Percentiles rank a stretch among this genome's conserved stretches.
Conservation (phyloP, 2,113 vertebrate genomes). For the Garra rufa region DNA sequence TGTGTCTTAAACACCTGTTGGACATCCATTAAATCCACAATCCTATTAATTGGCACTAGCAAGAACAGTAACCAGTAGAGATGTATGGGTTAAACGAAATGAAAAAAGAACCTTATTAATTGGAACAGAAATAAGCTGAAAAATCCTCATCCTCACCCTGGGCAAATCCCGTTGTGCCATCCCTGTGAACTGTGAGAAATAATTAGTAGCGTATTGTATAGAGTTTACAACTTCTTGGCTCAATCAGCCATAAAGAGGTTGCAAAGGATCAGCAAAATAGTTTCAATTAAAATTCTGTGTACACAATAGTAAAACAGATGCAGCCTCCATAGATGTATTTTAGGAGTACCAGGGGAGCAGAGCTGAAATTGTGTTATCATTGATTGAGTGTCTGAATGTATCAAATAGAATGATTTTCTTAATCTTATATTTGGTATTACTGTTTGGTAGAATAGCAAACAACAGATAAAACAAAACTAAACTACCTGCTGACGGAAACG, state of each 20-base stretch:
- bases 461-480: no score
- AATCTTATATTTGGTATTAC: background rate
- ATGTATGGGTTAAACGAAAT: conserved; percentile 25
- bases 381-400: background rate
- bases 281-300: conserved; percentile 20
- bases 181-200: conserved; percentile 25
- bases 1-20: conserved; percentile 36
- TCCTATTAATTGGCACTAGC: conserved; percentile 38
- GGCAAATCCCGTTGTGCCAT: background rate
- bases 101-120: conserved; percentile 22
- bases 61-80: background rate
- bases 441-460: background rate
- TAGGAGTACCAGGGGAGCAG: background rate
- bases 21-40: conserved; percentile 28
- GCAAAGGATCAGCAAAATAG: conserved; percentile 29
- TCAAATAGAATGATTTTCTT: background rate
- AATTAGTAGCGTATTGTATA: conserved; percentile 36
- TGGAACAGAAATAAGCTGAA: conserved; percentile 3
- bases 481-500: no score
- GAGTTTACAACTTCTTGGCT: conserved; percentile 26
- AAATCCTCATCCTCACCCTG: background rate
- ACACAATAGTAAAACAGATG: conserved; percentile 10
- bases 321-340: background rate
- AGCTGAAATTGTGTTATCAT: background rate
- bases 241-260: conserved; percentile 34